These are phyloP conservation scores for Buphagus erythrorhynchus DNA, from an alignment of 2,797 vertebrate species.

Conservation along the genomic window DNA sequence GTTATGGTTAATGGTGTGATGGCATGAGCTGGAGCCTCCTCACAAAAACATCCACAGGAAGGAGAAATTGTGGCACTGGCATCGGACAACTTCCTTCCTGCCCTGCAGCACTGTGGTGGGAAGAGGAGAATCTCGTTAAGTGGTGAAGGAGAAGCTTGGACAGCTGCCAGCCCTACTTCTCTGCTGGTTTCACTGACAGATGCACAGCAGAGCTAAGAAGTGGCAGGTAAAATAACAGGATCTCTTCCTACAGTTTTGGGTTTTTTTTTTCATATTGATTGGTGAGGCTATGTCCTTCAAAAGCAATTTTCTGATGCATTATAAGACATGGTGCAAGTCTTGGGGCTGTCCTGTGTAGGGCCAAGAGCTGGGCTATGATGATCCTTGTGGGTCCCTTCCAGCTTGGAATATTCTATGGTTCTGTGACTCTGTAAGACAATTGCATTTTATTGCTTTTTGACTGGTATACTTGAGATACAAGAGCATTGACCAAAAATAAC, in stretches of 20 bases:
- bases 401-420: neutral
- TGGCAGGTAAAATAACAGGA: neutral
- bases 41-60: neutral
- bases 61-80: neutral
- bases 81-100: accelerated
- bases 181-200: no score
- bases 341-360: neutral
- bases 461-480: neutral
- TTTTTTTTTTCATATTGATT: neutral
- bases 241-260: accelerated
- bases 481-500: neutral
- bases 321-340: neutral
- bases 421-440: neutral
- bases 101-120: accelerated
- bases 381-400: neutral
- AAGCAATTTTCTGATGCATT: neutral
- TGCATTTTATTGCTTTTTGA: neutral
- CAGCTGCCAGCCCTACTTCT: no score
- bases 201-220: neutral
- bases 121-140: accelerated
- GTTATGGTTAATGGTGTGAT: accelerated
- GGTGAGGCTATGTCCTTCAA: neutral
- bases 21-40: neutral
- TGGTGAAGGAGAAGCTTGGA: accelerated
- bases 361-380: neutral